Percentiles rank a stretch among this genome's conserved stretches.
Conservation (phyloP, 2,888 invertebrate genomes). For the Parnassius smintheus region DNA sequence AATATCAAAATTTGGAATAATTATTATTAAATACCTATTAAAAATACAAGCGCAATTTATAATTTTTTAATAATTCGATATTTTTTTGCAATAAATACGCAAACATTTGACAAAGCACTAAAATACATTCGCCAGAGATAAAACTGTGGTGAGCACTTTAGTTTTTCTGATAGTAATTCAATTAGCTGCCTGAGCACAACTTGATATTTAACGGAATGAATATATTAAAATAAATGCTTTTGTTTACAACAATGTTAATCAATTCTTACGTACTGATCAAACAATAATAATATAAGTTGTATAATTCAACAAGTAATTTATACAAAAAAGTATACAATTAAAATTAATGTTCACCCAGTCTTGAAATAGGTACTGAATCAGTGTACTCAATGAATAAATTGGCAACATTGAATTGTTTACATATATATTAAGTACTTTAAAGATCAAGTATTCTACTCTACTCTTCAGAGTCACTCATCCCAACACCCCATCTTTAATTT, state of each 20-base stretch:
- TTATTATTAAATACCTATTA: constrained; percentile 2
- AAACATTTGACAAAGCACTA: too few species aligned
- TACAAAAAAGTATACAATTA: too few species aligned
- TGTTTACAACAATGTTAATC: neutral
- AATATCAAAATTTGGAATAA: neutral
- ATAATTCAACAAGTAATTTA: too few species aligned
- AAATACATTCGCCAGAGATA: neutral
- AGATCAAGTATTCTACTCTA: neutral
- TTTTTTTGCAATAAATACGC: too few species aligned
- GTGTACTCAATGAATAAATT: too few species aligned
- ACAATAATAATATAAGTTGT: too few species aligned
- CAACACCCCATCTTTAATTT: neutral
- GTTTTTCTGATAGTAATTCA: neutral
- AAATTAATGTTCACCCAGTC: too few species aligned
- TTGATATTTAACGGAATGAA: constrained; percentile 8
- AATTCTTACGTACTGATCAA: too few species aligned
- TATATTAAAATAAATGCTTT: constrained; percentile 2
- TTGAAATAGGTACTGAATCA: too few species aligned
- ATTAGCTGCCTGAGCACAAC: constrained; percentile 19
- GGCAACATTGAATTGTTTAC: neutral
- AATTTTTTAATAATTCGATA: too few species aligned
- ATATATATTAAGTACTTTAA: constrained; percentile 12
- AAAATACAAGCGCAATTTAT: neutral
- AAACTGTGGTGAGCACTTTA: neutral
- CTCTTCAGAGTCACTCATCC: neutral